phyloP scores from a whole-genome alignment of 2,797 vertebrate genomes.

The Discoglossus pictus region DNA sequence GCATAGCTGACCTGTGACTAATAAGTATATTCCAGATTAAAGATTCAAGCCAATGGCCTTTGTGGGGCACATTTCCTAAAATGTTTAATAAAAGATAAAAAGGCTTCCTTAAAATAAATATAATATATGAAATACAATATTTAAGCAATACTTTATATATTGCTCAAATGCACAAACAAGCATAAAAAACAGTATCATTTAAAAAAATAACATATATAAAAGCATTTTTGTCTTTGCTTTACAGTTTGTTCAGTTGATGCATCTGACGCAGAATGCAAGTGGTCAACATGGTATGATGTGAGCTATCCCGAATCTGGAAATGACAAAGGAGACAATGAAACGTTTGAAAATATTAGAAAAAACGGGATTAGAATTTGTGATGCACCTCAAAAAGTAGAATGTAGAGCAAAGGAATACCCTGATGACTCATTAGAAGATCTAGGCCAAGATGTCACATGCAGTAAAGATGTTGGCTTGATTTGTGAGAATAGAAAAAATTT shows the following conservation, averaged over 20 bases:
- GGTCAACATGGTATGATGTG: conserved; percentile 31
- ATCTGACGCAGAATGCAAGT: background rate
- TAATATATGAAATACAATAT: no score
- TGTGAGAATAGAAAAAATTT: conserved; percentile 68
- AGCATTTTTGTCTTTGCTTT: no score
- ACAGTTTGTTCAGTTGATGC: conserved; percentile 15
- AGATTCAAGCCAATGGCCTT: no score
- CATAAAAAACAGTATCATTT: no score
- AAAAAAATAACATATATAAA: no score
- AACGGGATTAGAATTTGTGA: conserved; percentile 61
- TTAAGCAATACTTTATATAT: no score
- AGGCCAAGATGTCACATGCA: conserved; percentile 62
- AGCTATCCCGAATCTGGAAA: conserved; percentile 50
- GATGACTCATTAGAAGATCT: conserved; percentile 46
- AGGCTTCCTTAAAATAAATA: no score
- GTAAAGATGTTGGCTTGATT: conserved; percentile 51
- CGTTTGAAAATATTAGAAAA: conserved; percentile 53
- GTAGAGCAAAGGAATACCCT: conserved; percentile 64
- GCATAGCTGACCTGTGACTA: no score
- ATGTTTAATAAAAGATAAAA: no score
- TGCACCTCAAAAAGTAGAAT: conserved; percentile 58
- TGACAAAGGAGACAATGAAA: conserved; percentile 71
- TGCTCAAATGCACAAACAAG: no score
- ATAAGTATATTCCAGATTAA: no score
- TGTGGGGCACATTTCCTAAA: no score